Evolutionary conservation across 35 echinoderm and acorn worm species (phyloP), one percentile per base, ranked within the genome.

Genomic region (Acanthaster planci): DNA sequence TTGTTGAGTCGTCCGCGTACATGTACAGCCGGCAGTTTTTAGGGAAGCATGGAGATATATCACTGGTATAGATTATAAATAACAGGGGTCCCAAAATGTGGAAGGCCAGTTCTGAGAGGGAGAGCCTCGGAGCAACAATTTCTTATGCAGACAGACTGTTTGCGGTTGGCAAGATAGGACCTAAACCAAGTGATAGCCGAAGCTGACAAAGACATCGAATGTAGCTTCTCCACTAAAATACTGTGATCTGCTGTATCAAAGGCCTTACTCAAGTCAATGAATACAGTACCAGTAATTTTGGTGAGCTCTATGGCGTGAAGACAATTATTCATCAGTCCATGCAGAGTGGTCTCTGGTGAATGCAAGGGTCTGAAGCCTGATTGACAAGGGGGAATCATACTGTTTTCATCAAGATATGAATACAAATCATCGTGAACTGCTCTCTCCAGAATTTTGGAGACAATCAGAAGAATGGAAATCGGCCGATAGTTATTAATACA

Each of bases 261-360:
- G 17, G 82, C 82, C 54, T 84, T 84, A 29, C 52, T 60, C 54
- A 84, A 56, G 54, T 84, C 55, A 29, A 84, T 84, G n/a, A 84
- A 84, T 60, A 84, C 38, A 84, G 42, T 29, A 60, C 42, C 42
- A 26, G 82, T 84, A 8, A 55, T 60, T 21, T 84, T 17, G 4
- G 52, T 55, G 17, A 60, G 15, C 7, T 84, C 82, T 18, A 78
- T 31, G 7, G 21, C 34, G 8, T 0, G n/a, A 38, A 78, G 34
- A 26, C 77, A 78, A 0, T 78, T 40, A 78, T 37, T 78, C 19
- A 37, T 26, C 40, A 37, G 12, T 38, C 40, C 34, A 37, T 34
- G 21, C 34, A 78, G 15, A 0, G 77, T 37, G 21, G 77, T 78
- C 17, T 32, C 22, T 17, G 77, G 1, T 26, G 77, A 78, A 1